Base-by-base conservation (phyloP, 2,888 invertebrate species). In the Sipha maydis region DNA sequence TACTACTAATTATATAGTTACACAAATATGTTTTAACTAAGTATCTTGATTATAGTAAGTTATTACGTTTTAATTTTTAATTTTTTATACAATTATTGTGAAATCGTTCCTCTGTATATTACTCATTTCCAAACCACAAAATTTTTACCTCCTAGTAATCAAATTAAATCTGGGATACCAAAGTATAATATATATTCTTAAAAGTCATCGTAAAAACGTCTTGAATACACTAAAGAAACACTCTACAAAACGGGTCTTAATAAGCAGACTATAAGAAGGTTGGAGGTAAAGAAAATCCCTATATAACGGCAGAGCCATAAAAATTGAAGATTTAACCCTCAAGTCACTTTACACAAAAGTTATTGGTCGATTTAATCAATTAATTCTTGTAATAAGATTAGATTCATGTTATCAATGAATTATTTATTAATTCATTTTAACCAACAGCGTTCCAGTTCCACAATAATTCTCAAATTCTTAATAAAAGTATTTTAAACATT, bases 181-280 rank as follows among this genome's bases (percentile, higher is more conserved):
- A 41, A 31, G 67, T 69, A 48, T 83, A 83, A 71, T 56, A 85
- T 77, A 85, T 48, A 85, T 85, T 78, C 69, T 85, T 85, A 85
- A 85, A 85, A 85, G 69, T 69, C 82, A 67, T 88, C 88, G 67
- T 88, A 88, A 88, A 88, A 82, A 82, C 75, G 75, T 34, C 82
- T 88, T 75, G 61, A 75, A 88, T 82, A 80, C 88, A 82, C 82
- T 82, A 82, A 88, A 69, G 69, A 85, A 77, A 69, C 77, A 48
- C 48, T 69, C 48, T 67, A 3, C 41, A 75, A 2, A 28, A 38
- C 77, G 19, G 54, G 77, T 34, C 67, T 85, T 78, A 77, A 48
- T 85, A 85, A 85, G 77, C 31, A 31, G 85, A 69, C 34, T 78
- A 69, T 48, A 85, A 77, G 77, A 69, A 34, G 67, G 34, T 48